Conservation (phyloP, 2,113 vertebrate species). For the Ictalurus punctatus region DNA sequence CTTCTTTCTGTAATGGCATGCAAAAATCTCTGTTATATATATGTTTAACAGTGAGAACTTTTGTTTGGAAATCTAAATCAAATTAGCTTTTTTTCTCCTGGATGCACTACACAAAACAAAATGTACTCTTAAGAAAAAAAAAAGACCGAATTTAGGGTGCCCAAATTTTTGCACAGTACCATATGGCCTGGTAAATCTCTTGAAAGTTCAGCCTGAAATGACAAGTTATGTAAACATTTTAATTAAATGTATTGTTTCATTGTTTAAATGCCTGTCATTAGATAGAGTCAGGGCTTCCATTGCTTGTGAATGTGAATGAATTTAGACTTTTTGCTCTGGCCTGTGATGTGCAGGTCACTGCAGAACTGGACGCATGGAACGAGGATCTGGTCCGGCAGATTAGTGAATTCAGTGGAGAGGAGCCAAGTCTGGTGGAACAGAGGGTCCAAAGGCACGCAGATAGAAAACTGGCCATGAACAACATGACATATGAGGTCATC, state of each 20-base stretch:
- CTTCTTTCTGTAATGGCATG: background rate
- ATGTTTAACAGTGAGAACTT: background rate
- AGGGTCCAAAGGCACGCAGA: conserved; percentile 91
- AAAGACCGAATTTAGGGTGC: background rate
- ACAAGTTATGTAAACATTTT: background rate
- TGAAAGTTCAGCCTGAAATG: background rate
- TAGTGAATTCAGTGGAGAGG: conserved; percentile 85
- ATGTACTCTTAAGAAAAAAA: background rate
- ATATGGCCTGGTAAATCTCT: background rate
- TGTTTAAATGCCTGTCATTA: background rate
- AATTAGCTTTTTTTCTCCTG: background rate
- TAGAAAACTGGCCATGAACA: conserved; percentile 93
- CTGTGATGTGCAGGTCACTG: conserved; percentile 80
- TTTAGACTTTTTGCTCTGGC: conserved; percentile 19
- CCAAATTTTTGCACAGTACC: background rate
- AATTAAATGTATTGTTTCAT: background rate
- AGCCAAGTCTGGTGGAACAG: conserved; percentile 89
- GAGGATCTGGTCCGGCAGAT: conserved; percentile 92
- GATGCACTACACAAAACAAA: background rate
- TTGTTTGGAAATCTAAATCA: background rate
- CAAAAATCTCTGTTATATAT: background rate
- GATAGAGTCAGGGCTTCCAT: background rate
- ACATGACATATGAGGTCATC: conserved; percentile 98
- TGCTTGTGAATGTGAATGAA: background rate
- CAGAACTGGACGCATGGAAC: conserved; percentile 94